Conservation (phyloP, 2,888 invertebrate species). For the Pristionchus maxplancki region DNA sequence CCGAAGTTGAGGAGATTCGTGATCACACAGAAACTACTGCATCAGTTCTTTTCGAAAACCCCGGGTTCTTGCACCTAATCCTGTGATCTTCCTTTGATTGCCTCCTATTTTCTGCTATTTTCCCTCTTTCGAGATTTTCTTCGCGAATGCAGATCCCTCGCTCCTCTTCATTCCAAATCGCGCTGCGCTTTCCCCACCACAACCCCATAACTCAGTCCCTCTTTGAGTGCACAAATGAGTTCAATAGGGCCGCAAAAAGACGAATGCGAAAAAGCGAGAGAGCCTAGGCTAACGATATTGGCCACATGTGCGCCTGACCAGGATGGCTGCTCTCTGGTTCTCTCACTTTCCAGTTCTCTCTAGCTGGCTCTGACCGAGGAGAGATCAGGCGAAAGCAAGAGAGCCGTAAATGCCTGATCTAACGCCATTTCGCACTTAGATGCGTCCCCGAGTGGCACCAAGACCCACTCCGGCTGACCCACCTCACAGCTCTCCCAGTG, state of each 20-base stretch:
- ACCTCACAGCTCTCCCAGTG: background rate
- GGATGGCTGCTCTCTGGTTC: background rate
- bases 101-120: too few species aligned
- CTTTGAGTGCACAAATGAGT: background rate
- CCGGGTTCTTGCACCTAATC: too few species aligned
- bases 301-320: background rate
- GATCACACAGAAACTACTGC: too few species aligned
- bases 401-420: background rate
- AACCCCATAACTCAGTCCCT: background rate
- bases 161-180: background rate
- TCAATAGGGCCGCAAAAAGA: slow-evolving; percentile 32
- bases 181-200: background rate
- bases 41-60: too few species aligned
- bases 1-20: too few species aligned
- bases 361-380: background rate
- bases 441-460: background rate
- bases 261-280: background rate
- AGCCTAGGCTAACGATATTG: background rate
- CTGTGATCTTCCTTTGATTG: too few species aligned
- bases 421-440: background rate
- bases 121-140: too few species aligned
- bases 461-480: too few species aligned
- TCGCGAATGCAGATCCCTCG: too few species aligned
- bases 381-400: background rate
- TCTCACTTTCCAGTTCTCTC: background rate